A percentile compares a stretch with the other conserved stretches of the same genome.
Conservation (phyloP, 64 coral and sea anemone species). For the Cladopsammia gracilis region DNA sequence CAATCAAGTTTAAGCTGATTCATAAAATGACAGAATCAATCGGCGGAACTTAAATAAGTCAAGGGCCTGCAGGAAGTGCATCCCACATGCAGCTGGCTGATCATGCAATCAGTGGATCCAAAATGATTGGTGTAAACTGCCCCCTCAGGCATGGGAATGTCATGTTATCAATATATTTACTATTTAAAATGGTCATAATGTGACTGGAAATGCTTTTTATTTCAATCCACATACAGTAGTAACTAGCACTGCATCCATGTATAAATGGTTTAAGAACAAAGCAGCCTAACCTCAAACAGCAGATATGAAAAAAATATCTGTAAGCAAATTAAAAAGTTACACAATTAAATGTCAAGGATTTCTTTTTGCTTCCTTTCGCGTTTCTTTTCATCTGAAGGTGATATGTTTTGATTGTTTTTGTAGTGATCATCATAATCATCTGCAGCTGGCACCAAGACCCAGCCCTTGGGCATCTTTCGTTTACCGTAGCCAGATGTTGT, state of each 20-base stretch:
- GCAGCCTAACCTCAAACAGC: background rate
- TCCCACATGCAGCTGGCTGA: background rate
- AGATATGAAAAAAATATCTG: background rate
- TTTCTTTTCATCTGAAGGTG: background rate
- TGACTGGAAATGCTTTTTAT: conserved; percentile 1
- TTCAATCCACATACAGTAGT: background rate
- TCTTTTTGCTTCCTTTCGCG: background rate
- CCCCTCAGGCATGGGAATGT: background rate
- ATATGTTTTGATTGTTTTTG: background rate
- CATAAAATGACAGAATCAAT: too few species aligned
- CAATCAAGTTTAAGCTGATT: background rate
- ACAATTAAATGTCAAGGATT: conserved; percentile 5
- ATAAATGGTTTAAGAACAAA: background rate
- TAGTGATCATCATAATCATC: background rate
- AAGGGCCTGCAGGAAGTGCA: too few species aligned
- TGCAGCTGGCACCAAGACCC: background rate
- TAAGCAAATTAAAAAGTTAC: background rate
- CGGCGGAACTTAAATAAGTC: too few species aligned
- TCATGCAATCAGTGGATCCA: background rate
- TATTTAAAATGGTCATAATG: background rate
- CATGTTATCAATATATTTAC: background rate
- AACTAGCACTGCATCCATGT: background rate
- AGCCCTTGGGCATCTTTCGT: background rate
- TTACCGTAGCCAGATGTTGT: background rate
- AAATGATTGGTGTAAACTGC: background rate